A percentile compares a stretch with the other conserved stretches of the same genome.
Conservation (phyloP, 2,113 vertebrate species). For the Nothobranchius kuhntae region DNA sequence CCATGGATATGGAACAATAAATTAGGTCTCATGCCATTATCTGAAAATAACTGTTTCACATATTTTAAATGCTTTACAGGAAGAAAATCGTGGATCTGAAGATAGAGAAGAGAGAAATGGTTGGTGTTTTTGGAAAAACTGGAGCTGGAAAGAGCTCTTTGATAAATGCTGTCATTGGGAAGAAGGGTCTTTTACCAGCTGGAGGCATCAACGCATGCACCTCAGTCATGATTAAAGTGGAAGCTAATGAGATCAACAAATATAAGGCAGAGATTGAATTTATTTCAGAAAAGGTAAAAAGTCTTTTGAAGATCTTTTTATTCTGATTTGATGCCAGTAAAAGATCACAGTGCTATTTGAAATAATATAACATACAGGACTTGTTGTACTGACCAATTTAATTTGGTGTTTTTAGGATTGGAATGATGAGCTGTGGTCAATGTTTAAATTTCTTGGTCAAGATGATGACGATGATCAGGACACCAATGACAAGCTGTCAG, state of each 20-base stretch:
- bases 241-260: constrained; percentile 23
- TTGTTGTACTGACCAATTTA: no score
- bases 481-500: constrained; percentile 18
- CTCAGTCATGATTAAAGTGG: constrained; percentile 65
- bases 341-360: neutral
- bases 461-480: neutral
- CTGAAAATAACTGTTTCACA: no score
- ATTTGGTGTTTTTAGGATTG: constrained; percentile 38
- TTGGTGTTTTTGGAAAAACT: constrained; percentile 68
- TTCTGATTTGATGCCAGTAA: neutral
- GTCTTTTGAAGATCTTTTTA: no score
- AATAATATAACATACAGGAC: no score
- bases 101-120: constrained; percentile 37
- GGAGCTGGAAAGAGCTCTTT: constrained; percentile 69
- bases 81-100: constrained; percentile 17
- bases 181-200: constrained; percentile 48
- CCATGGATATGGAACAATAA: no score
- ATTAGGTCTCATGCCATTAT: no score
- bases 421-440: constrained; percentile 43
- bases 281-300: constrained; percentile 56
- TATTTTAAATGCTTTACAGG: constrained; percentile 22
- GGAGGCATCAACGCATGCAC: constrained; percentile 61
- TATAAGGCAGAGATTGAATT: constrained; percentile 68
- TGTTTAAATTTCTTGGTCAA: neutral
- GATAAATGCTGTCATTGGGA: constrained; percentile 64